Percentiles rank a stretch among this genome's conserved stretches.
These are phyloP conservation scores for Meandrusa payeni DNA, from an alignment of 2,888 invertebrate genomes.

Conservation along the genomic window DNA sequence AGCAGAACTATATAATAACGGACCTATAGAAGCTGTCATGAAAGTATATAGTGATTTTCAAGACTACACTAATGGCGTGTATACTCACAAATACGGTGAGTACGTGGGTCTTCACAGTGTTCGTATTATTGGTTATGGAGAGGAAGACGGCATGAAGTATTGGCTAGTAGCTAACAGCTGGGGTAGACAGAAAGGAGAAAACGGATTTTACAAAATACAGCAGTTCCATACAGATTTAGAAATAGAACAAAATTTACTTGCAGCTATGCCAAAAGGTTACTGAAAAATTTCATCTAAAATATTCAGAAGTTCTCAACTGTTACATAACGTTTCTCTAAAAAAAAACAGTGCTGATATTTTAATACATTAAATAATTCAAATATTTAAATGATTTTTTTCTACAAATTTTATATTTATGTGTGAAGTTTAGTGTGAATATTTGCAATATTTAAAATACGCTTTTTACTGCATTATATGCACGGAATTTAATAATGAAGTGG, in stretches of 20 bases:
- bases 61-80: constrained; percentile 9
- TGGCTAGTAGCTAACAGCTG: constrained; percentile 93
- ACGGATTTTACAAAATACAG: constrained; percentile 23
- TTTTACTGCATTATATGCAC: too few species aligned
- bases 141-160: constrained; percentile 84
- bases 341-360: too few species aligned
- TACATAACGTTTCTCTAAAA: too few species aligned
- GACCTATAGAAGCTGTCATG: constrained; percentile 90
- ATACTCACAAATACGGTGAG: constrained; percentile 10
- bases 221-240: constrained; percentile 16
- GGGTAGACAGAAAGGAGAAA: constrained; percentile 78
- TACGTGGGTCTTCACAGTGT: constrained; percentile 83
- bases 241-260: constrained; percentile 2
- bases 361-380: too few species aligned
- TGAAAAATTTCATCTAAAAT: too few species aligned
- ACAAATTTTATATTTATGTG: too few species aligned
- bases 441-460: too few species aligned
- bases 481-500: too few species aligned
- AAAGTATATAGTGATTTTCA: constrained; percentile 62
- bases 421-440: too few species aligned
- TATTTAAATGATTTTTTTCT: too few species aligned
- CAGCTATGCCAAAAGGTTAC: constrained; percentile 4
- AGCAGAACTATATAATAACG: constrained; percentile 87
- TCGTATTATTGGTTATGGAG: constrained; percentile 89
- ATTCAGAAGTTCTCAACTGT: too few species aligned